Percentiles rank a stretch among this genome's conserved stretches.
phyloP scores from a whole-genome alignment of 1,140 invertebrate species.

The Bombus affinis region DNA sequence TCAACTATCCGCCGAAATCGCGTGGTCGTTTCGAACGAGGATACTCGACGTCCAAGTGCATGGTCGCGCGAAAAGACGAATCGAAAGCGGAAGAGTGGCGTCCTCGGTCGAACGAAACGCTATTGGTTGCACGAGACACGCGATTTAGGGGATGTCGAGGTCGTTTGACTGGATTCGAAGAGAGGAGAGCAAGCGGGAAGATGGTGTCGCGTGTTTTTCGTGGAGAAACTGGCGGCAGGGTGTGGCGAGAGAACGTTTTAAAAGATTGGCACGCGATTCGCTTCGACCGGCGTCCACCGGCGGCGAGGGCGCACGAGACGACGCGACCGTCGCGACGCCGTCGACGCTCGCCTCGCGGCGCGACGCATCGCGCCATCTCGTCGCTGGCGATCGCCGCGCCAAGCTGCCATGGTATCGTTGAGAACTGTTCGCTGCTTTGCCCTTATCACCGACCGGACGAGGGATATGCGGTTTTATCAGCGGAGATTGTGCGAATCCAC shows the following conservation, averaged over 20 bases:
- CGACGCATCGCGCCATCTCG: conserved; percentile 36
- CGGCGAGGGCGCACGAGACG: conserved; percentile 22
- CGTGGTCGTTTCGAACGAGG: neutral
- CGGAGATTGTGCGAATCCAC: neutral
- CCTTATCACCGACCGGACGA: conserved; percentile 8
- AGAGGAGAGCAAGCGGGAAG: no score
- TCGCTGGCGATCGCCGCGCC: neutral
- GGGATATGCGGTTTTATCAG: neutral
- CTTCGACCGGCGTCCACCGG: conserved; percentile 68
- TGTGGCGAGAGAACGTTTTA: conserved; percentile 69
- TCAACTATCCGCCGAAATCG: neutral
- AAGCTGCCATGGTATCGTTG: neutral
- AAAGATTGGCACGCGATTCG: conserved; percentile 62
- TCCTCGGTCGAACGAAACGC: neutral
- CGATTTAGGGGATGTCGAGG: neutral
- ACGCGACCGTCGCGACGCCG: conserved; percentile 31
- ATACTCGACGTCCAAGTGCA: conserved; percentile 3
- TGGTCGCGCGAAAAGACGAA: neutral
- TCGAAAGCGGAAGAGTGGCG: neutral
- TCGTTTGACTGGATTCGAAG: no score
- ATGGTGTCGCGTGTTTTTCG: conserved; percentile 41
- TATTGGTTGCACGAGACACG: neutral
- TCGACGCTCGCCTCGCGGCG: conserved; percentile 20
- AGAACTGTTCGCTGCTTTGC: no score
- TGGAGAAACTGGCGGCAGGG: conserved; percentile 61